These are phyloP conservation scores for Sturmia bella DNA, from an alignment of 2,888 invertebrate species.

Conservation along the genomic window DNA sequence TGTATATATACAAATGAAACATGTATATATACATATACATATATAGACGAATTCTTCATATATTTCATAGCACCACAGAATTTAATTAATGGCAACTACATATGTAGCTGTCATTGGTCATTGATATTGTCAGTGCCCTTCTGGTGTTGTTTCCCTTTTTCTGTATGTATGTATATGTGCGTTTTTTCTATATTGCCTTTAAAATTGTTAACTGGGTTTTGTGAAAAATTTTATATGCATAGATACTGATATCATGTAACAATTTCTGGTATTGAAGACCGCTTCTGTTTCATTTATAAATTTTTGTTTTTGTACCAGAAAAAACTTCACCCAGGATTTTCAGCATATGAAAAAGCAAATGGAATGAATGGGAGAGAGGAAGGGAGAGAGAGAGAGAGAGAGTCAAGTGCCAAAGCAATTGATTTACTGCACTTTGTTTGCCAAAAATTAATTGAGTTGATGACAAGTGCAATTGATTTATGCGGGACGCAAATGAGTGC, in stretches of 20 bases:
- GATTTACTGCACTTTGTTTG: slow-evolving; percentile 81
- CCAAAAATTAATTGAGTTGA: slow-evolving; percentile 82
- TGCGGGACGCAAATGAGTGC: slow-evolving; percentile 81
- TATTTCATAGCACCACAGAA: too few species aligned
- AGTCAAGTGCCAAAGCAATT: slow-evolving; percentile 80
- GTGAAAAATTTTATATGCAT: slow-evolving; percentile 1
- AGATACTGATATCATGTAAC: slow-evolving; percentile 55
- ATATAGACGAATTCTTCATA: too few species aligned
- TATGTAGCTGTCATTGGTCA: too few species aligned
- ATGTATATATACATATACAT: too few species aligned
- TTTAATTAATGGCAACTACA: too few species aligned
- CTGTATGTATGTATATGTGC: too few species aligned
- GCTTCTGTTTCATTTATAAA: slow-evolving; percentile 52
- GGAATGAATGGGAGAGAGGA: slow-evolving; percentile 9
- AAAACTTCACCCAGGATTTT: slow-evolving; percentile 31
- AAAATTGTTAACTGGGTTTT: slow-evolving; percentile 29
- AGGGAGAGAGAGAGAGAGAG: slow-evolving; percentile 22
- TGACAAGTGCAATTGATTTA: slow-evolving; percentile 82
- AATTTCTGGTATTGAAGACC: slow-evolving; percentile 62
- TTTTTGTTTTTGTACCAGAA: slow-evolving; percentile 19
- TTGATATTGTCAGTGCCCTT: too few species aligned
- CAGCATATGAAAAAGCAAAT: background rate
- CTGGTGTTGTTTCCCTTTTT: too few species aligned
- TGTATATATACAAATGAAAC: too few species aligned
- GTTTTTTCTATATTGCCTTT: background rate